Base-by-base conservation (phyloP, 2,797 vertebrate genomes). In the Sebastes matsubarae region DNA sequence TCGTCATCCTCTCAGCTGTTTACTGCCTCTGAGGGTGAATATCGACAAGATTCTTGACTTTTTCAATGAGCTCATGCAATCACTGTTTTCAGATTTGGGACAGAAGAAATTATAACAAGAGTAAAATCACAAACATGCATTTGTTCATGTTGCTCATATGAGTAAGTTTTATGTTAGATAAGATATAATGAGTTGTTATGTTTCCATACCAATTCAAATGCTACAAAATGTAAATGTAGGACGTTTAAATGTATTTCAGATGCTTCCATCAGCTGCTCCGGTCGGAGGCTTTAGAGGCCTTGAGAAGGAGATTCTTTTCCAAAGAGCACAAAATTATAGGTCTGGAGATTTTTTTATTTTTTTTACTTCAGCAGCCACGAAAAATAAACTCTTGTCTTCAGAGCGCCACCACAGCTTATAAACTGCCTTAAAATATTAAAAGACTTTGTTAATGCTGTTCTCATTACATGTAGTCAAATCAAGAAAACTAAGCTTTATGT, bases 271-370 rank as follows among this genome's bases (percentile, higher is more conserved):
- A 12, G 20, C 59, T 84, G 52, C 24, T 81, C 68, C 75, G 42
- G 27, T 46, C 52, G 30, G 70, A 81, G 38, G 67, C 52, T 79
- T 85, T 50, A 75, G 55, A 83, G 57, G 50, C 50, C 54, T 84
- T 84, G 59, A 59, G 72, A 81, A 66, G 81, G 61, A 32, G 38
- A 82, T 46, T 74, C 64, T 79, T 78, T 82, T 70, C 38, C 75
- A 80, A 80, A 77, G 72, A 87, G 77, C 83, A 85, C 84, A 86
- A 93, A 94, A 93, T 93, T 89, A 93, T 86, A 90, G 68, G 84
- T 88, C 70, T 90, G 25, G 38, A 87, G 60, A 34, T 58, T 79
- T 66, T 65, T 79, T 72, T 29, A 77, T 90, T 76, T 22, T 22
- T 57, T 57, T 27, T 11, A 58, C 74, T 86, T 79, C 8, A 80